Conservation (phyloP, 2,113 vertebrate species). For the Tiliqua scincoides region DNA sequence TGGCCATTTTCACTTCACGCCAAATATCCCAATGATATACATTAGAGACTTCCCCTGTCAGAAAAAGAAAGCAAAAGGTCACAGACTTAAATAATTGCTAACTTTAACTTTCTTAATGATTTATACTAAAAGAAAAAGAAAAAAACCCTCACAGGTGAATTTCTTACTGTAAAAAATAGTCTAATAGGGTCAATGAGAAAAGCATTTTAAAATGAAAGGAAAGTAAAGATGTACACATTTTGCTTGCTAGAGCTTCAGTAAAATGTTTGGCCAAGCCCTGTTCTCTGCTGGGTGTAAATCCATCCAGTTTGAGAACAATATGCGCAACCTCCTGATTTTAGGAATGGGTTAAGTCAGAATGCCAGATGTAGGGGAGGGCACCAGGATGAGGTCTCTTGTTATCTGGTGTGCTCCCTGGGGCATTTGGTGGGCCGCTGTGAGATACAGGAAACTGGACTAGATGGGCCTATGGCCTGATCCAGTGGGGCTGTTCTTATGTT, state of each 20-base stretch:
- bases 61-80: constrained; percentile 70
- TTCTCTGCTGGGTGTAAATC: not conserved
- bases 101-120: constrained; percentile 54
- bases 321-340: no score
- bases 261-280: constrained; percentile 23
- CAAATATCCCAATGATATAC: constrained; percentile 56
- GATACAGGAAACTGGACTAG: no score
- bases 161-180: constrained; percentile 8
- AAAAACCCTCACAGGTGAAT: not conserved
- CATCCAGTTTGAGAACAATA: not conserved
- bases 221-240: not conserved
- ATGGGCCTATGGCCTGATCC: no score
- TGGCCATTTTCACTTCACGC: constrained; percentile 70
- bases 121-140: constrained; percentile 39
- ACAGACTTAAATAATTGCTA: constrained; percentile 61
- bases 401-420: no score
- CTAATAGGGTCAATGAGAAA: not conserved
- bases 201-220: not conserved
- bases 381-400: no score
- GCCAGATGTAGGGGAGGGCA: no score
- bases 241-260: not conserved
- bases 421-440: no score
- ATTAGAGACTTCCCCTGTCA: constrained; percentile 58
- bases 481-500: no score
- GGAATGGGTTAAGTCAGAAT: no score